Conservation (phyloP, 2,113 vertebrate genomes). For the Myotis brandtii region DNA sequence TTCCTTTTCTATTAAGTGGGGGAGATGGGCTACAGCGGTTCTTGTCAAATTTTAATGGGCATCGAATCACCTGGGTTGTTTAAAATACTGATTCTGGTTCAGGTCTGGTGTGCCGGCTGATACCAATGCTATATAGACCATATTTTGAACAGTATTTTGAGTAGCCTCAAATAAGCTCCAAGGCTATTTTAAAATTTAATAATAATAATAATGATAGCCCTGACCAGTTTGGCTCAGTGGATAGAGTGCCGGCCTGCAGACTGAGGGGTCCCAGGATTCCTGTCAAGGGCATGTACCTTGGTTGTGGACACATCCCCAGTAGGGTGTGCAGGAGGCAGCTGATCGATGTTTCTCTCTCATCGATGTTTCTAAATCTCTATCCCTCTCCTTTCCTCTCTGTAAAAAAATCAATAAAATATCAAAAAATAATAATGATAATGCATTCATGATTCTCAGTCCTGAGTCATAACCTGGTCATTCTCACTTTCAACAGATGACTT, state of each 20-base stretch:
- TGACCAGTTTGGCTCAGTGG: too few relatives aligned
- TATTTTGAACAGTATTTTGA: not conserved
- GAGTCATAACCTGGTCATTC: not conserved
- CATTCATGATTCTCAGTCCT: not conserved
- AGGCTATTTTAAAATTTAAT: not conserved
- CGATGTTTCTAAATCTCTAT: too few relatives aligned
- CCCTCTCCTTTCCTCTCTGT: too few relatives aligned
- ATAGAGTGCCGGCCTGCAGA: too few relatives aligned
- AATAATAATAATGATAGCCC: not conserved
- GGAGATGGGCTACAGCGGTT: not conserved
- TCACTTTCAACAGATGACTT: not conserved
- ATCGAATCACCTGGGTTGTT: not conserved
- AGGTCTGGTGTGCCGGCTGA: not conserved
- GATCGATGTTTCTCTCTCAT: too few relatives aligned
- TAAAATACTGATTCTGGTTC: constrained; percentile 34
- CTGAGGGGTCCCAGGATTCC: too few relatives aligned
- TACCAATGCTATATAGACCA: not conserved
- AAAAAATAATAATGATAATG: not conserved
- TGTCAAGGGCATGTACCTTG: too few relatives aligned
- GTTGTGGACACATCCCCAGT: too few relatives aligned
- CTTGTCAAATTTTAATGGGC: not conserved
- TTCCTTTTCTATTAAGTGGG: not conserved
- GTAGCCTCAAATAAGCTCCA: not conserved
- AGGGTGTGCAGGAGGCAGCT: too few relatives aligned
- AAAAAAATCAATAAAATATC: too few relatives aligned